A percentile compares a stretch with the other conserved stretches of the same genome.
phyloP scores from a whole-genome alignment of 2,113 vertebrate genomes.

The Hoplias malabaricus region DNA sequence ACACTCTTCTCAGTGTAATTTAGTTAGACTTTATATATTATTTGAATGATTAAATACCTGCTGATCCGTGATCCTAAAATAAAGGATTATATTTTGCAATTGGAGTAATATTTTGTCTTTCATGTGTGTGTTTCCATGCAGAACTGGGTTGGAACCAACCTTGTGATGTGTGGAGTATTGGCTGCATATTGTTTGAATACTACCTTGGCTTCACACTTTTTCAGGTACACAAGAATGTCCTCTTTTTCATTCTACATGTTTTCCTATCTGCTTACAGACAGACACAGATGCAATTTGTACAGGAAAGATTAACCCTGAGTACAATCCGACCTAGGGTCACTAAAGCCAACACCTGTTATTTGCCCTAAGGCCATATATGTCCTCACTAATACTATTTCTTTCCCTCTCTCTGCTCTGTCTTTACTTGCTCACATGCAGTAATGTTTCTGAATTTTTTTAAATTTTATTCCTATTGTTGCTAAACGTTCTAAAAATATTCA shows the following conservation, averaged over 20 bases:
- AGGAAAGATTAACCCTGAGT: constrained; percentile 26
- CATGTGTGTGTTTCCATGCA: constrained; percentile 54
- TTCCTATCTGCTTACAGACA: neutral
- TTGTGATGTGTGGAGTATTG: constrained; percentile 97
- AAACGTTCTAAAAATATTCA: no score
- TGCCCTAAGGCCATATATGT: neutral
- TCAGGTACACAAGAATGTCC: constrained; percentile 74
- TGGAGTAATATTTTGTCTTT: neutral
- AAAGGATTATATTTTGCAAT: neutral
- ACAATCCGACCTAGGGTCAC: neutral
- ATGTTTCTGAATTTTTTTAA: no score
- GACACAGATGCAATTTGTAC: neutral
- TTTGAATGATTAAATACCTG: no score
- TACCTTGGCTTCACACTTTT: constrained; percentile 94
- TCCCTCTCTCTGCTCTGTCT: neutral
- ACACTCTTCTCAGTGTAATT: no score
- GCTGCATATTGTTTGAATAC: constrained; percentile 96
- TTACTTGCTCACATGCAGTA: no score
- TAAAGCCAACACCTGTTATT: constrained; percentile 20
- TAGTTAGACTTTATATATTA: no score
- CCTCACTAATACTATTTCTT: neutral
- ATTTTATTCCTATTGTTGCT: no score
- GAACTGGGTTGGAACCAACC: constrained; percentile 95
- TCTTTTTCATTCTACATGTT: neutral
- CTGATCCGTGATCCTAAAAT: no score